These are phyloP conservation scores for Rattus rattus DNA, from an alignment of 2,113 vertebrate species.

Conservation along the genomic window DNA sequence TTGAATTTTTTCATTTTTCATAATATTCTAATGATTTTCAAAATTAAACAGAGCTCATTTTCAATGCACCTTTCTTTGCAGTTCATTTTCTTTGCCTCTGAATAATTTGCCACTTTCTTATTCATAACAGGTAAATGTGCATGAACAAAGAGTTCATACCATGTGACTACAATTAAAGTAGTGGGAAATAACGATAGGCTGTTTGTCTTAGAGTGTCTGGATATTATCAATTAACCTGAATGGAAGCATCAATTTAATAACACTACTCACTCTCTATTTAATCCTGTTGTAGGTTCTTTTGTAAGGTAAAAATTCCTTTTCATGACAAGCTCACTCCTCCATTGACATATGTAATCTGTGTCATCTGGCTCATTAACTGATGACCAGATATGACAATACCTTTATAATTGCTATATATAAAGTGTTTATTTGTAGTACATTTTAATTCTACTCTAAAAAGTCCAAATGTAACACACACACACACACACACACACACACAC, in stretches of 20 bases:
- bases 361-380: not conserved
- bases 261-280: not conserved
- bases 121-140: not conserved
- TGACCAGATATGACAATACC: not conserved
- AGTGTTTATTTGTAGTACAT: not conserved
- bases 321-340: not conserved
- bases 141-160: not conserved
- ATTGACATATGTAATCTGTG: not conserved
- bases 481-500: too few species aligned
- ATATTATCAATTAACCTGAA: not conserved
- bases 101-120: not conserved
- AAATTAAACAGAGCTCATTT: not conserved
- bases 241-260: slow-evolving; percentile 29
- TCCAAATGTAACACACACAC: not conserved
- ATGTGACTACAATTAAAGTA: not conserved
- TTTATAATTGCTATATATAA: slow-evolving; percentile 7
- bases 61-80: not conserved
- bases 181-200: not conserved
- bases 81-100: not conserved
- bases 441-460: not conserved
- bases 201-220: not conserved
- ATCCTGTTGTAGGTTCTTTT: not conserved
- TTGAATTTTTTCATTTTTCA: not conserved
- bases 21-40: not conserved
- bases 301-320: not conserved